Conservation (phyloP, 2,888 invertebrate genomes). For the Buathra laborator region DNA sequence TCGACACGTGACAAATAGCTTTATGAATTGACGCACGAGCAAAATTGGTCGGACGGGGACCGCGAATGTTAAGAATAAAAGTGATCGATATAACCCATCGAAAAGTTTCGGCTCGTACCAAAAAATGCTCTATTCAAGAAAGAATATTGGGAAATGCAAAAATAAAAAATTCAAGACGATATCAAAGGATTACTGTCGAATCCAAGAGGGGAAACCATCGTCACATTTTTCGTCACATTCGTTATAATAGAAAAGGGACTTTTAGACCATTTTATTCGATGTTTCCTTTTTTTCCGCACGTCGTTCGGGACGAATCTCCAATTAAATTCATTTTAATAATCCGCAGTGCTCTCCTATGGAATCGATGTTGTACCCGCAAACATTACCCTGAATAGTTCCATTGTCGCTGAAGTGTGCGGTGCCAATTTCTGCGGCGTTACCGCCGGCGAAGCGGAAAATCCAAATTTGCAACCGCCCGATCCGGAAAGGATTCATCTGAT, state of each 20-base stretch:
- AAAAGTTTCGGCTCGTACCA: no score
- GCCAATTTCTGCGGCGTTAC: slow-evolving; percentile 89
- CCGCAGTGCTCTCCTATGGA: slow-evolving; percentile 82
- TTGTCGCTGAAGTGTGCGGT: slow-evolving; percentile 89
- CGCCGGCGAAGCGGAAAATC: slow-evolving; percentile 87
- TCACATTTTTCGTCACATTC: no score
- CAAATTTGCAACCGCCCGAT: slow-evolving; percentile 91
- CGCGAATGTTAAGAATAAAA: no score
- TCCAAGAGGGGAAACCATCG: no score
- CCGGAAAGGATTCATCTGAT: slow-evolving; percentile 91
- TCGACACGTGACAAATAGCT: slow-evolving; percentile 8
- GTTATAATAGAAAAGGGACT: no score
- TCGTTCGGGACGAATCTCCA: not conserved
- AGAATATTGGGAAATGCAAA: no score
- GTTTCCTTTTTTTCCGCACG: not conserved
- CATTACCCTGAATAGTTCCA: slow-evolving; percentile 82
- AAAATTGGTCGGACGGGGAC: no score
- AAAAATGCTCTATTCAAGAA: no score
- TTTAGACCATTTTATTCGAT: no score
- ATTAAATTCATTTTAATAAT: slow-evolving; percentile 7
- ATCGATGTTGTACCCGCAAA: slow-evolving; percentile 76
- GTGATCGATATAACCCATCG: no score
- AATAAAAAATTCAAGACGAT: no score
- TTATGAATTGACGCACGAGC: not conserved
- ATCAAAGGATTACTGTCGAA: no score